Conservation (phyloP, 1,140 invertebrate genomes). For the Aculops lycopersici region DNA sequence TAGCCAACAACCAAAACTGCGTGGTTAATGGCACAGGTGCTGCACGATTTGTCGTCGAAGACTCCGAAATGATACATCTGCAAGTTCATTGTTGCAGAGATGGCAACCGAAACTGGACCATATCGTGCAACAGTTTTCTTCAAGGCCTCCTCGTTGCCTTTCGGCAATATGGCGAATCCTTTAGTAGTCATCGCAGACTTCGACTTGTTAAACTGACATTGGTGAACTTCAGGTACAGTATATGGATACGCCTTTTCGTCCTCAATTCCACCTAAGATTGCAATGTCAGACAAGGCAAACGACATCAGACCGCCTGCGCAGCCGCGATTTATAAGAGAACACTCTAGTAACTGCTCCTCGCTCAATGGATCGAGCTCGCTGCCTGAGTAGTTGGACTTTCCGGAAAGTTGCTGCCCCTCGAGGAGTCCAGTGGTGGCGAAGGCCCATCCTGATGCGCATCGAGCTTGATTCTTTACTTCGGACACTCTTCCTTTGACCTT, state of each 20-base stretch:
- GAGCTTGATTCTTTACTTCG: conserved; percentile 48
- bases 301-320: conserved; percentile 19
- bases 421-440: no score
- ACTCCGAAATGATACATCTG: neutral
- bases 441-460: no score
- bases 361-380: neutral
- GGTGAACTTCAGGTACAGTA: neutral
- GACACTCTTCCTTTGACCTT: conserved; percentile 52
- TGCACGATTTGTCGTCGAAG: conserved; percentile 3
- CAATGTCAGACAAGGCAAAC: conserved; percentile 17
- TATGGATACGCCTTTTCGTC: neutral
- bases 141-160: conserved; percentile 18
- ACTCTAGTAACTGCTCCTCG: conserved; percentile 6
- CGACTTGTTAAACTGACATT: neutral
- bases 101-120: conserved; percentile 13
- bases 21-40: conserved; percentile 15
- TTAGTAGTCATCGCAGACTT: conserved; percentile 8
- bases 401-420: conserved; percentile 50
- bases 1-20: conserved; percentile 19
- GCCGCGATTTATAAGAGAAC: conserved; percentile 17
- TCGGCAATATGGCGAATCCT: conserved; percentile 15
- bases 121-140: conserved; percentile 10
- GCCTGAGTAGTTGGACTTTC: conserved; percentile 11
- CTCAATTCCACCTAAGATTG: conserved; percentile 6
- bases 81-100: conserved; percentile 16